Percentiles rank a stretch among this genome's conserved stretches.
These are phyloP conservation scores for Pseudachorutes palmiensis DNA, from an alignment of 1,140 invertebrate genomes.

Conservation along the genomic window DNA sequence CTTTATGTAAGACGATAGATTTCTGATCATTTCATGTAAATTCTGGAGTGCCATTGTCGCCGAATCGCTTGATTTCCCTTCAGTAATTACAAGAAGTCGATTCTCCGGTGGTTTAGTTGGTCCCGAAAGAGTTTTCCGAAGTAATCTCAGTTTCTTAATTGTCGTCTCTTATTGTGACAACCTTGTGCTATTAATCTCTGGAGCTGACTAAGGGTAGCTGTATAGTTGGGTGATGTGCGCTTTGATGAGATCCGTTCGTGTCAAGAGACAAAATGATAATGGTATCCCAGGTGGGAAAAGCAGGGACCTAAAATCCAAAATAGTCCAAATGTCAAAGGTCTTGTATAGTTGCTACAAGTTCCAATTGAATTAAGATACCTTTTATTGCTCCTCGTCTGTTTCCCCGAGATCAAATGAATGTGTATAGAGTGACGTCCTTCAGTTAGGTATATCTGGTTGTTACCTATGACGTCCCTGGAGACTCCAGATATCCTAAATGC, in stretches of 20 bases:
- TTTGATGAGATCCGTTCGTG: not conserved
- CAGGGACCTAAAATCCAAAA: not conserved
- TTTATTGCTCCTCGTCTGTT: no score
- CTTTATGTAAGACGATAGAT: conserved; percentile 37
- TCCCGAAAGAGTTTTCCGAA: not conserved
- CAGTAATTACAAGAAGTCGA: not conserved
- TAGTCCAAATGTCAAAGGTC: no score
- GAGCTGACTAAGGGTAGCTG: no score
- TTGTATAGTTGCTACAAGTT: no score
- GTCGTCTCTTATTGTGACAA: no score
- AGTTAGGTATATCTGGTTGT: no score
- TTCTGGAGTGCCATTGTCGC: conserved; percentile 32
- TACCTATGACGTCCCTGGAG: no score
- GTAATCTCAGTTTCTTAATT: not conserved
- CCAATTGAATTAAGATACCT: no score
- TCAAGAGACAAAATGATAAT: not conserved
- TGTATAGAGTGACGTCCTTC: no score
- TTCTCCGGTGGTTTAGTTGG: not conserved
- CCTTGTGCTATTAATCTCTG: no score
- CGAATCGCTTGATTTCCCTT: not conserved
- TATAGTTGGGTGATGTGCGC: not conserved
- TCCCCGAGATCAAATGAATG: no score
- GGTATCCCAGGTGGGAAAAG: not conserved
- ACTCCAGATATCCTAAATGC: no score
- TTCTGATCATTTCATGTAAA: conserved; percentile 38